phyloP scores from a whole-genome alignment of 2,113 vertebrate genomes.

The Asarcornis scutulata region DNA sequence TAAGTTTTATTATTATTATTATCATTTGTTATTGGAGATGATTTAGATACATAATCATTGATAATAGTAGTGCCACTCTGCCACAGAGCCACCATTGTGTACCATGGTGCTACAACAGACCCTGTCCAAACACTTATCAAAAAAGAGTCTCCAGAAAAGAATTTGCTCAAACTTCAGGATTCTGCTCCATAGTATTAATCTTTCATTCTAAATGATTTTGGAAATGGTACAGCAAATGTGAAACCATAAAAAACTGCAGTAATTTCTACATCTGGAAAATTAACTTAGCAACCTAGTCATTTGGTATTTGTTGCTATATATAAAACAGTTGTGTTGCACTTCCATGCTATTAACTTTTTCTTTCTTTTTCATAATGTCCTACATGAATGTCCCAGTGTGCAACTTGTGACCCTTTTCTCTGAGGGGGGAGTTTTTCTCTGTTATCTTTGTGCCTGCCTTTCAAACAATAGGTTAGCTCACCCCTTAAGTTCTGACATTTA shows the following conservation, averaged over 20 bases:
- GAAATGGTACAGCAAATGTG: neutral
- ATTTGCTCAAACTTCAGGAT: neutral
- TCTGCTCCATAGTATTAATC: neutral
- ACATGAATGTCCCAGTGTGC: neutral
- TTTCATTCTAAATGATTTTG: neutral
- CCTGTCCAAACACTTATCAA: neutral
- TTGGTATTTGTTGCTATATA: neutral
- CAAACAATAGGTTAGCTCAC: neutral
- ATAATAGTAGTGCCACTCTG: neutral
- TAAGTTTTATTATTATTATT: neutral
- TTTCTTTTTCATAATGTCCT: neutral
- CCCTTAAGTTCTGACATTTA: neutral
- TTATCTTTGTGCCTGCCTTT: neutral
- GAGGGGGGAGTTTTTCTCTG: neutral
- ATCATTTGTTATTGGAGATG: neutral
- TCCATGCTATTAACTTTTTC: neutral
- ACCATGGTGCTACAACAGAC: neutral
- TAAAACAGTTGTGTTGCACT: neutral
- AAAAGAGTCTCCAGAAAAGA: neutral
- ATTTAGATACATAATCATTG: neutral
- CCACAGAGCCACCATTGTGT: neutral
- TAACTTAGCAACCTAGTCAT: neutral
- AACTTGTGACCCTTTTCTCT: neutral
- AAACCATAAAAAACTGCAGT: neutral
- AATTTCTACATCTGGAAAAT: neutral